Conservation (phyloP, 2,797 vertebrate species). For the Yasuhikotakia modesta region DNA sequence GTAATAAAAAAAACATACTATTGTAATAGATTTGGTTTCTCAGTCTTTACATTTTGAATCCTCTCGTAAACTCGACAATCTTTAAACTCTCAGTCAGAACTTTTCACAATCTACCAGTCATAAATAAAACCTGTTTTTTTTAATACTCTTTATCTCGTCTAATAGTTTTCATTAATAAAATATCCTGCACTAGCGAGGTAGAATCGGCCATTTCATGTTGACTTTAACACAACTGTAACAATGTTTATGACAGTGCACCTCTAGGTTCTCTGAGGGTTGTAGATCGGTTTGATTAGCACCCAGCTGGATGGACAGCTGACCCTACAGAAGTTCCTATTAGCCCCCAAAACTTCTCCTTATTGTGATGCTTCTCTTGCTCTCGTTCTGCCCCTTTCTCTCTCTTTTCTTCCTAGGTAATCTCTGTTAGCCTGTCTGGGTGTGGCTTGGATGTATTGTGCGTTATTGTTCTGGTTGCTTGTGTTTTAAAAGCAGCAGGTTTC, state of each 20-base stretch:
- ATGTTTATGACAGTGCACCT: neutral
- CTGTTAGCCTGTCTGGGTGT: constrained; percentile 6
- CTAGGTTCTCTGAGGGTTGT: neutral
- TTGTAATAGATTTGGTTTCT: too few species aligned
- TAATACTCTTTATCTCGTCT: too few species aligned
- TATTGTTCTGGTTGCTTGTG: constrained; percentile 25
- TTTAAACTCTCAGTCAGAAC: too few species aligned
- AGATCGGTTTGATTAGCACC: constrained; percentile 34
- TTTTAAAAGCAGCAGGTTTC: constrained; percentile 11
- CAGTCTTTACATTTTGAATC: too few species aligned
- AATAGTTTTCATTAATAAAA: too few species aligned
- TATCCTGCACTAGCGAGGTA: neutral
- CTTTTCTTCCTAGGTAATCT: constrained; percentile 9
- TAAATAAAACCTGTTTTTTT: too few species aligned
- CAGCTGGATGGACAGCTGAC: constrained; percentile 30
- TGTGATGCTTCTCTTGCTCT: neutral
- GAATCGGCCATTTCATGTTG: neutral
- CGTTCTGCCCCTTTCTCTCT: constrained; percentile 12
- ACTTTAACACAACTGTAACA: neutral
- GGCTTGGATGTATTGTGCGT: constrained; percentile 15
- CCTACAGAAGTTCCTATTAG: constrained; percentile 15
- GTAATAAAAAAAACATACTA: too few species aligned
- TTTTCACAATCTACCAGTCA: too few species aligned
- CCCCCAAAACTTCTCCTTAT: constrained; percentile 20
- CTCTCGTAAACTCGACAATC: too few species aligned